These are phyloP conservation scores for Himalopsyche kuldschensis DNA, from an alignment of 2,888 invertebrate species.

Conservation along the genomic window DNA sequence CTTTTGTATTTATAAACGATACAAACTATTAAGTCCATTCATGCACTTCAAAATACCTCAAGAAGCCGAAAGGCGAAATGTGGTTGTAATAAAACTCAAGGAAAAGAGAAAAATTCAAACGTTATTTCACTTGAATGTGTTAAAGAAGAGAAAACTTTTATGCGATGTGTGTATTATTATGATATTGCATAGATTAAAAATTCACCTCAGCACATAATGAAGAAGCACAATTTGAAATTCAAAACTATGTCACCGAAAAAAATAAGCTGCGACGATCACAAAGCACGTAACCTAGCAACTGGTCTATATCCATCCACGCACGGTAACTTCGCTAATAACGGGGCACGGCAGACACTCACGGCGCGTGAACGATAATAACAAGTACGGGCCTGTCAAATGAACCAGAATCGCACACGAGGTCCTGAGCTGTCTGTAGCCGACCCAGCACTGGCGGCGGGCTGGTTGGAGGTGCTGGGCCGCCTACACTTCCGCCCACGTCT, in stretches of 20 bases:
- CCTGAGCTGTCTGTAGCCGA: background rate
- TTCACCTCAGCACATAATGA: background rate
- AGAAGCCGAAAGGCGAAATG: no score
- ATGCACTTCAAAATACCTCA: no score
- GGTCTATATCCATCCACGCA: background rate
- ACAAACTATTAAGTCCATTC: no score
- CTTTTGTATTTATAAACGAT: no score
- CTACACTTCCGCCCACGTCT: background rate
- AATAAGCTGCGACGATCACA: background rate
- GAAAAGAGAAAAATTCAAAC: no score
- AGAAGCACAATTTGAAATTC: background rate
- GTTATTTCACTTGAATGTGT: no score
- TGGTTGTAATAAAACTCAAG: no score
- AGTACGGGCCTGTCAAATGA: background rate
- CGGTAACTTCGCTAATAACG: background rate
- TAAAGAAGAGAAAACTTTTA: no score
- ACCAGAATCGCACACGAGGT: background rate
- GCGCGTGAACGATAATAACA: background rate
- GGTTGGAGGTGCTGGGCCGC: background rate
- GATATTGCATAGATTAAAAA: background rate
- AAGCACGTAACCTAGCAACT: background rate
- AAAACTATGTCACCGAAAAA: background rate
- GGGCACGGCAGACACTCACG: background rate
- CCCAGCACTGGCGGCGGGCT: conserved; percentile 8
- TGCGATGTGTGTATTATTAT: background rate